Evolutionary conservation across 2,888 invertebrate species (phyloP), one percentile per base, ranked within the genome.

Genomic region (Atherix ibis): DNA sequence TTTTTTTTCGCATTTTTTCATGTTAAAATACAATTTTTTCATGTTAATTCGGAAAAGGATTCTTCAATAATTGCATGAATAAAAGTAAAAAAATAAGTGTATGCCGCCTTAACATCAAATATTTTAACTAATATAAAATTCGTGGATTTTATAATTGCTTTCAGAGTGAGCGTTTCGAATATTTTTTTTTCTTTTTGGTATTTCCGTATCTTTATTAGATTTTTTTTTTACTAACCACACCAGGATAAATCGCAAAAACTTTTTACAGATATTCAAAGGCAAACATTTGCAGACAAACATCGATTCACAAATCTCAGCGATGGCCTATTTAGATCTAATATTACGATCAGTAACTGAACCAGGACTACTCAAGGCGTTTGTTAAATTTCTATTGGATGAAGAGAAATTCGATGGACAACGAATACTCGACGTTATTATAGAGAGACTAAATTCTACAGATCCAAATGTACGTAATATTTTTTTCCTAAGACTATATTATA

Each of bases 281-380:
- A 61, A 61, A 59, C 56, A 63, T 62, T 72, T 75, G 60, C 73
- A 89, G 87, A 83, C 73, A 59, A 80, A 84, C 39, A 70, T 78
- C 46, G 78, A 81, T 44, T 92, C 95, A 58, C 78, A 92, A 54
- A 76, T 89, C 38, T 83, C 92, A 31, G 87, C 92, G 8, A 91
- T 85, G 52, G 85, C 87, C 5, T 95, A 95, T 63, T 71, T 94
- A 41, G 92, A 95, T 62, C 66, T 97, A 44, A 77, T 89, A 48
- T 60, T 97, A 41, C 73, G 94, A 31, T 83, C 85, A 32, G 80
- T 88, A 10, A 82, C 85, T 1, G 79, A 85, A 46, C 78, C 85
- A 1, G 82, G 85, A 0, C 65, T 97, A 34, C 64, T 94, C 44
- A 69, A 78, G 44, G 75, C 83, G 1, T 75, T 92, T 48, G 68